These are phyloP conservation scores for Parapristionchus giblindavisi DNA, from an alignment of 2,888 invertebrate species.

Conservation along the genomic window DNA sequence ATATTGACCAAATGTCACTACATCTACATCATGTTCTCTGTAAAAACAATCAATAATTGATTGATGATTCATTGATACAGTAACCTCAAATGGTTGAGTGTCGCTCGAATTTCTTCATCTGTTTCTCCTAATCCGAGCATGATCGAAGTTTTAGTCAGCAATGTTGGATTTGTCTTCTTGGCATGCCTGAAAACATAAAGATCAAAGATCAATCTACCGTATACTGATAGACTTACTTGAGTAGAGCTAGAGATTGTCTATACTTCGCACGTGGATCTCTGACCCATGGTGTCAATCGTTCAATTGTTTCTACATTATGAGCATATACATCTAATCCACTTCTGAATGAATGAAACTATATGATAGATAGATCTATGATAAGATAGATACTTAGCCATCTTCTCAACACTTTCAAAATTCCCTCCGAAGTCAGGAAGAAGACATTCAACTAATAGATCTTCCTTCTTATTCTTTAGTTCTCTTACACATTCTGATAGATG, in stretches of 20 bases:
- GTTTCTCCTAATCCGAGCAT: conserved; percentile 95
- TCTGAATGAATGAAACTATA: neutral
- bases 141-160: conserved; percentile 95
- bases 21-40: conserved; percentile 81
- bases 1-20: conserved; percentile 95
- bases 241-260: conserved; percentile 84
- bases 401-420: conserved; percentile 78
- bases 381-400: conserved; percentile 58
- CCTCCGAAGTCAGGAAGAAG: conserved; percentile 95
- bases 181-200: conserved; percentile 69
- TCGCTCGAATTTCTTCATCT: conserved; percentile 85
- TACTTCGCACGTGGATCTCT: conserved; percentile 92
- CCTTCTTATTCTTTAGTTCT: conserved; percentile 83
- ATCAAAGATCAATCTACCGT: neutral
- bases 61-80: neutral
- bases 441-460: conserved; percentile 90
- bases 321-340: conserved; percentile 92
- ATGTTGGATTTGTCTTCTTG: conserved; percentile 79
- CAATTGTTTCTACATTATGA: conserved; percentile 94
- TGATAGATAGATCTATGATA: neutral
- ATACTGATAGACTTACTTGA: conserved; percentile 5
- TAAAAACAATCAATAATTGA: neutral
- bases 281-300: conserved; percentile 74
- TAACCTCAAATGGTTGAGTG: conserved; percentile 78
- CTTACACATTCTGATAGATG: conserved; percentile 92